phyloP scores from a whole-genome alignment of 2,113 vertebrate genomes.

The Nycticebus coucang region DNA sequence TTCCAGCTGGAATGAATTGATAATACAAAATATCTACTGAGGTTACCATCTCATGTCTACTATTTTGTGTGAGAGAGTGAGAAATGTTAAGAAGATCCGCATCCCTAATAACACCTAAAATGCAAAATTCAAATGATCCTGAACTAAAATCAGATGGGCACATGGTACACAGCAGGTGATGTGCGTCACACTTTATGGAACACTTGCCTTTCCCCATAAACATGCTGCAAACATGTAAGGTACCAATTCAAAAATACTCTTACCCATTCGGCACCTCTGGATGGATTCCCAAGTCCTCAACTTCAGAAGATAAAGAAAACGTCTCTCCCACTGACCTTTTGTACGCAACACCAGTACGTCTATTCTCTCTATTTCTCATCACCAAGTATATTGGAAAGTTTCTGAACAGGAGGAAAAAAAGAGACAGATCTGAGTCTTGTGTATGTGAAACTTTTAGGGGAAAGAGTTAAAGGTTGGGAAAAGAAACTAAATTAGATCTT shows the following conservation, averaged over 20 bases:
- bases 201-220: not conserved
- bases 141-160: not conserved
- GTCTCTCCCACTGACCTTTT: not conserved
- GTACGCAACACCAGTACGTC: too few species aligned
- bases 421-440: not conserved
- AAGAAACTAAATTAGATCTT: not conserved
- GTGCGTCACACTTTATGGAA: not conserved
- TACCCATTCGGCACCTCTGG: not conserved
- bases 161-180: not conserved
- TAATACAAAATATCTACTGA: not conserved
- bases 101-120: not conserved
- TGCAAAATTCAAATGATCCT: not conserved
- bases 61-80: not conserved
- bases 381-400: not conserved
- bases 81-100: not conserved
- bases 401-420: not conserved
- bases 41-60: not conserved
- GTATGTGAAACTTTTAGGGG: not conserved
- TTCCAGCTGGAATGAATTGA: not conserved
- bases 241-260: not conserved
- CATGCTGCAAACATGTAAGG: not conserved
- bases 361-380: not conserved
- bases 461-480: not conserved
- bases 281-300: accelerated
- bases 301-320: accelerated